These are phyloP conservation scores for Ammodytes dubius DNA, from an alignment of 2,113 vertebrate species.

Conservation along the genomic window DNA sequence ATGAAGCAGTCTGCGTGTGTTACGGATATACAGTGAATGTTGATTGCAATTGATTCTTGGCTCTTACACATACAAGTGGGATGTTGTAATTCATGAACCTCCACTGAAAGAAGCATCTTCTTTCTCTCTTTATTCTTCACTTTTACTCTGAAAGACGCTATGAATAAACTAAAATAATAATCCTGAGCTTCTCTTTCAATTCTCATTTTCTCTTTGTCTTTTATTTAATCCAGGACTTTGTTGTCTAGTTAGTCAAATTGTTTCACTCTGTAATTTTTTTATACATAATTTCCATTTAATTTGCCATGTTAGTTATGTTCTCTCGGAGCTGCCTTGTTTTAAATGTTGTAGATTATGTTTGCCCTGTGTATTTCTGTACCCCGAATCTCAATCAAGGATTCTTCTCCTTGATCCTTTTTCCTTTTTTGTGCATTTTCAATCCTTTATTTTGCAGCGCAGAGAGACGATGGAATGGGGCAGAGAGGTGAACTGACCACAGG, in stretches of 20 bases:
- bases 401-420: neutral
- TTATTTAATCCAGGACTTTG: neutral
- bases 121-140: neutral
- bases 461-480: too few relatives aligned
- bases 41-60: slow-evolving; percentile 1
- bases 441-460: too few relatives aligned
- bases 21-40: neutral
- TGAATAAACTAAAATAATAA: neutral
- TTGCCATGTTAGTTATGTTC: neutral
- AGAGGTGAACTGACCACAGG: too few relatives aligned
- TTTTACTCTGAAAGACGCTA: neutral
- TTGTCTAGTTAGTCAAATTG: neutral
- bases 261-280: slow-evolving; percentile 7
- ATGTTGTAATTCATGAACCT: slow-evolving; percentile 15
- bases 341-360: slow-evolving; percentile 2
- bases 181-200: neutral
- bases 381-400: slow-evolving; percentile 6
- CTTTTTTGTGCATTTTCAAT: neutral
- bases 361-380: neutral
- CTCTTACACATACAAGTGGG: neutral
- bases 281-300: too few relatives aligned
- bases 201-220: slow-evolving; percentile 9
- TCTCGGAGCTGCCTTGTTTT: neutral
- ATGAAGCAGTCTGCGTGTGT: neutral
- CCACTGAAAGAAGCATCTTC: neutral